Conservation (phyloP, 2,113 vertebrate species). For the Apteryx owenii region DNA sequence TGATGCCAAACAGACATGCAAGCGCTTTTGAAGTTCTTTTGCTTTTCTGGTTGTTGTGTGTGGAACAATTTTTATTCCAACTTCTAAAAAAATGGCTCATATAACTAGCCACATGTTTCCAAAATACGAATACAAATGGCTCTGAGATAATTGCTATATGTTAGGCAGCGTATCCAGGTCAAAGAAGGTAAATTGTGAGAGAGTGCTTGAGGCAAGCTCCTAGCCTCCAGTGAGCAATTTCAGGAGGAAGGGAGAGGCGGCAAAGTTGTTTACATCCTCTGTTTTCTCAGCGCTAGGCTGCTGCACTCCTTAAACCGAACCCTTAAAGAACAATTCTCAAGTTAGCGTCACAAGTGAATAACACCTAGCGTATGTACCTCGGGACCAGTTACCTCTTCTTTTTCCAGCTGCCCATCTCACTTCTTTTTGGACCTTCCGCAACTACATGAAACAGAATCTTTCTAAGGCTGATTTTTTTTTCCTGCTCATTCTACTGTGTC, state of each 20-base stretch:
- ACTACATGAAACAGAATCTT: not conserved
- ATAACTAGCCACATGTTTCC: not conserved
- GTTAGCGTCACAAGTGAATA: conserved; percentile 16
- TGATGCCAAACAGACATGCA: not conserved
- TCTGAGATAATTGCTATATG: conserved; percentile 18
- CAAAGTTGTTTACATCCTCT: conserved; percentile 21
- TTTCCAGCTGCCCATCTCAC: not conserved
- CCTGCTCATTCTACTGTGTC: not conserved
- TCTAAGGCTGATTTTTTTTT: not conserved
- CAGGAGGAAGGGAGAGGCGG: conserved; percentile 5
- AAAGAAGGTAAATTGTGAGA: conserved; percentile 42
- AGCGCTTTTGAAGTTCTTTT: not conserved
- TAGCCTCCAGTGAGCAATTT: conserved; percentile 9
- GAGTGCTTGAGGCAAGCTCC: conserved; percentile 9
- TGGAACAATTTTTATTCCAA: not conserved
- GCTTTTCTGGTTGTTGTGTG: not conserved
- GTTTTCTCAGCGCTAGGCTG: not conserved
- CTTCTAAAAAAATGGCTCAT: not conserved
- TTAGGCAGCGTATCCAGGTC: conserved; percentile 18
- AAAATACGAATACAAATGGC: not conserved
- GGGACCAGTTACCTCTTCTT: conserved; percentile 32
- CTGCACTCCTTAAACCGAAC: not conserved
- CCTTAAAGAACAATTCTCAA: conserved; percentile 3
- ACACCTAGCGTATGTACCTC: not conserved
- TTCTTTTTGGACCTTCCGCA: not conserved